phyloP scores from a whole-genome alignment of 2,888 invertebrate genomes.

The Adelognathus sp. region DNA sequence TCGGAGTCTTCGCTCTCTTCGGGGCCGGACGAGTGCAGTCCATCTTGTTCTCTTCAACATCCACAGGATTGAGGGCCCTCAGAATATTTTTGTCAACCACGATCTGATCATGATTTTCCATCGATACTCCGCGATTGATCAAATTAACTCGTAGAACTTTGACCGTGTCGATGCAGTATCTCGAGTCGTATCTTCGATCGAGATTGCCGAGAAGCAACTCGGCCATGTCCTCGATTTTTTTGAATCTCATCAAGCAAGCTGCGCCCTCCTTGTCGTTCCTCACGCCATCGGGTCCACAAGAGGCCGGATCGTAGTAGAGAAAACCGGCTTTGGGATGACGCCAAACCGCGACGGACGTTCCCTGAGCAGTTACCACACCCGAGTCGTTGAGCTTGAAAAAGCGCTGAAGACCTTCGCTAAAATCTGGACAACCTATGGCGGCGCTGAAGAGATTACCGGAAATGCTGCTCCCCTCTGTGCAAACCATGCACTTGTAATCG shows the following conservation, averaged over 20 bases:
- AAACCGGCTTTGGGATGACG: conserved; percentile 79
- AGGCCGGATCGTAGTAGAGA: conserved; percentile 85
- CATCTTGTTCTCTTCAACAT: conserved; percentile 64
- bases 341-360: conserved; percentile 84
- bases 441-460: conserved; percentile 72
- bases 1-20: conserved; percentile 47
- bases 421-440: conserved; percentile 68
- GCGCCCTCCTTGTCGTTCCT: conserved; percentile 55
- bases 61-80: conserved; percentile 64
- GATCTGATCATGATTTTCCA: conserved; percentile 62
- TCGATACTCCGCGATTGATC: conserved; percentile 61
- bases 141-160: conserved; percentile 65
- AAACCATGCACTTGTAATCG: conserved; percentile 70
- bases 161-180: conserved; percentile 73
- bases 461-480: conserved; percentile 68
- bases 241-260: conserved; percentile 72
- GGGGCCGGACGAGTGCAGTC: conserved; percentile 66
- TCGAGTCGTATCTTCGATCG: conserved; percentile 67
- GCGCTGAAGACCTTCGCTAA: conserved; percentile 75
- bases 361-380: conserved; percentile 84
- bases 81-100: conserved; percentile 64
- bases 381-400: conserved; percentile 79
- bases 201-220: conserved; percentile 68
- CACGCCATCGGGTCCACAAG: conserved; percentile 83
- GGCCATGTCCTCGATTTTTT: conserved; percentile 64